Conservation (phyloP, 2,888 invertebrate genomes). For the Caenorhabditis afra region DNA sequence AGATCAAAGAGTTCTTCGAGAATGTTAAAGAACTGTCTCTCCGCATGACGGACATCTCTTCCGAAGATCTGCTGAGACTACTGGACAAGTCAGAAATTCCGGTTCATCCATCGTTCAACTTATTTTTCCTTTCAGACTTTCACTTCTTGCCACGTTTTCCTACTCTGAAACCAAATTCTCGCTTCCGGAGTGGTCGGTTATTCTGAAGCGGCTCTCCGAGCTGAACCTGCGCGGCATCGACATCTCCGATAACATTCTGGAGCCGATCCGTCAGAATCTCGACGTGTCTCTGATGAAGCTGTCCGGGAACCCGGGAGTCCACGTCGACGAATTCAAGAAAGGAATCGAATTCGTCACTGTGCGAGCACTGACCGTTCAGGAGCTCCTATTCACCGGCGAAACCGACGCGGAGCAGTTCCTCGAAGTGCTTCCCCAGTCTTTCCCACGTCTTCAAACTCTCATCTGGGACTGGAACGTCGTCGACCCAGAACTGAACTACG, state of each 20-base stretch:
- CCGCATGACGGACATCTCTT: conserved; percentile 35
- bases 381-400: conserved; percentile 56
- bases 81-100: conserved; percentile 16
- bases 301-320: conserved; percentile 58
- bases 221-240: conserved; percentile 60
- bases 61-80: conserved; percentile 31
- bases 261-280: conserved; percentile 31
- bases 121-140: conserved; percentile 18
- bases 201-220: conserved; percentile 28
- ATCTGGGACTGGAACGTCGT: conserved; percentile 70
- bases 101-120: too few relatives aligned
- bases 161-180: conserved; percentile 49
- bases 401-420: conserved; percentile 63
- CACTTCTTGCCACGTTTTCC: conserved; percentile 56
- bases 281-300: conserved; percentile 55
- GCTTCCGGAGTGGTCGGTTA: conserved; percentile 34
- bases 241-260: conserved; percentile 49
- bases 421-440: conserved; percentile 56
- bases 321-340: conserved; percentile 46
- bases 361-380: conserved; percentile 53
- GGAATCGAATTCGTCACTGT: conserved; percentile 63
- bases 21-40: conserved; percentile 42
- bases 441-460: conserved; percentile 61
- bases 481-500: conserved; percentile 59
- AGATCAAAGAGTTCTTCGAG: conserved; percentile 42